Conservation (phyloP, 2,113 vertebrate genomes). For the Tupaia tana region DNA sequence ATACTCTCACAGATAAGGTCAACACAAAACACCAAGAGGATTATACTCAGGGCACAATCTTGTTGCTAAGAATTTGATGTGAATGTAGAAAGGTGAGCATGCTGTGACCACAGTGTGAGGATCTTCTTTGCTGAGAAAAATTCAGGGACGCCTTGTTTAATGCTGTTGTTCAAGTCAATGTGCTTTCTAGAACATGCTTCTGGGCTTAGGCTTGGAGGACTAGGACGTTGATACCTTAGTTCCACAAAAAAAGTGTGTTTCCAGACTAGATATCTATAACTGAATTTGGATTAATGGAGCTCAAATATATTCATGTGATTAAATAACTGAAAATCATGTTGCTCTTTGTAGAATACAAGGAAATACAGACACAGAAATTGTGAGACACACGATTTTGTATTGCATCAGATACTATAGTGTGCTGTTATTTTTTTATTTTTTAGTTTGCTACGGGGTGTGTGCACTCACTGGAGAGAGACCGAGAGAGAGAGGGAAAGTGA, state of each 20-base stretch:
- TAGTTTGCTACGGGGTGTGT: too few species aligned
- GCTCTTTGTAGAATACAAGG: background rate
- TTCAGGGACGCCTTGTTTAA: background rate
- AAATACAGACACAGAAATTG: constrained; percentile 29
- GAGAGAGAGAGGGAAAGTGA: too few species aligned
- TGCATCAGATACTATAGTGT: background rate
- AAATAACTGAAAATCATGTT: background rate
- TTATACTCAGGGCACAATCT: background rate
- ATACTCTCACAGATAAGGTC: background rate
- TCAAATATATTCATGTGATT: background rate
- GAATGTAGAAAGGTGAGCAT: background rate
- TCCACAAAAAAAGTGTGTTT: background rate
- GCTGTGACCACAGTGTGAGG: background rate
- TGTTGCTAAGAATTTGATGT: background rate
- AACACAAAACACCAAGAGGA: background rate
- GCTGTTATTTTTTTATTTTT: background rate
- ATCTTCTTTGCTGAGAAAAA: background rate
- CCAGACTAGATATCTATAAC: background rate
- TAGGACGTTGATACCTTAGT: background rate
- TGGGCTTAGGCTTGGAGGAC: background rate
- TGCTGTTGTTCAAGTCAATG: background rate
- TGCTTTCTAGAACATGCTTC: background rate
- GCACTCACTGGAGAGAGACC: too few species aligned
- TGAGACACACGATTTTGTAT: background rate
- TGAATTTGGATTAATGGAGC: constrained; percentile 24